Base-by-base conservation (phyloP, 1,140 invertebrate genomes). In the Dufourea novaeangliae region DNA sequence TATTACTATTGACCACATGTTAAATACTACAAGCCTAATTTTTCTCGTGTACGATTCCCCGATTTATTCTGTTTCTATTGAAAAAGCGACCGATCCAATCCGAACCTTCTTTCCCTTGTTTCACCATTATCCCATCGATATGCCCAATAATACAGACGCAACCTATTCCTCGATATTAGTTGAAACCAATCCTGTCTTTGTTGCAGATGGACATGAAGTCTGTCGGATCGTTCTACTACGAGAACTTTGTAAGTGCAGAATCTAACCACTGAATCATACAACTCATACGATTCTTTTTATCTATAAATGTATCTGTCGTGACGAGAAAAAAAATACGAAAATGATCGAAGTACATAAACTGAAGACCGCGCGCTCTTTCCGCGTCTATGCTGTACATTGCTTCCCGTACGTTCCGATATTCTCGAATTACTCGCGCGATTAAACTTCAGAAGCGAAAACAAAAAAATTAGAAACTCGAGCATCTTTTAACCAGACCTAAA, bases 161-260 rank as follows among this genome's bases (percentile, higher is more conserved):
- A 17, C 85, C 88, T 86, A 68, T 56, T 88, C 87, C 90, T 92
- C 83, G 87, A 91, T 90, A 91, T 79, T 86, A 92, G 90, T 93
- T 92, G 91, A 93, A 92, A 92, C 88, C 90, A 80, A 90, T 90
- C 91, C 89, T 92, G 87, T 93, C 89, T 93, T 91, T 93, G 91
- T 93, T 93, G 92, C 95, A 97, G 96, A 97, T 97, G 96, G 96
- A 97, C 94, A 96, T 97, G 95, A 97, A 97, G 95, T 96, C 96
- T 94, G 96, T 97, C 94, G 96, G 96, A 94, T 97, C 96, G 92
- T 96, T 97, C 95, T 97, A 97, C 95, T 97, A 97, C 94, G 96
- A 97, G 94, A 97, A 97, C 94, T 97, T 97, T 95, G 96, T 97
- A 96, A 97, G 96, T 97, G 95, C 93, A 90, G 88, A 89, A 78